Conservation (phyloP, 2,888 invertebrate species). For the Meganola albula region DNA sequence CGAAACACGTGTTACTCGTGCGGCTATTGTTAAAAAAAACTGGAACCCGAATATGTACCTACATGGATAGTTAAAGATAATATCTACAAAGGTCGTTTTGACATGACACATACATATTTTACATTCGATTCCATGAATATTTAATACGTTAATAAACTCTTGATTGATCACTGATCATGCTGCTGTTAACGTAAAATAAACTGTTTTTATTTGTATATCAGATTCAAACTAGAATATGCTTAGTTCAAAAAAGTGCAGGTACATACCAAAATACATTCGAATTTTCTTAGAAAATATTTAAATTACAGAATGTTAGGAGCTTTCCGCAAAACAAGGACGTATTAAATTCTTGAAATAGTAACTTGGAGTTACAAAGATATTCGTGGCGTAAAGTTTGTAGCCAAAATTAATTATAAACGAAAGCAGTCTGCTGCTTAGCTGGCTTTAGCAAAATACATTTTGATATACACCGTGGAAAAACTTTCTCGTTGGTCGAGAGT, state of each 20-base stretch:
- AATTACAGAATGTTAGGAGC: conserved; percentile 17
- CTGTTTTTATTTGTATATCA: too few species aligned
- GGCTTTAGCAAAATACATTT: conserved; percentile 41
- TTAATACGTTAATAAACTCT: conserved; percentile 17
- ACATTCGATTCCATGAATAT: conserved; percentile 28
- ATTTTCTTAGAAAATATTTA: conserved; percentile 17
- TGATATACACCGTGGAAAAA: conserved; percentile 39
- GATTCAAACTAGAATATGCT: too few species aligned
- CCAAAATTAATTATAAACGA: conserved; percentile 40
- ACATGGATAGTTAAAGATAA: conserved; percentile 45
- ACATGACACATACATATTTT: conserved; percentile 28
- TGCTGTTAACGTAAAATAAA: too few species aligned
- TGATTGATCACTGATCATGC: too few species aligned
- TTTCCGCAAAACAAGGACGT: conserved; percentile 27
- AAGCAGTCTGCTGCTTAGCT: conserved; percentile 32
- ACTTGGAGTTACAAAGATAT: conserved; percentile 31
- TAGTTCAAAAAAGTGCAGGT: conserved; percentile 4
- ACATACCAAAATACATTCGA: conserved; percentile 13
- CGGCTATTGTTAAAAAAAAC: conserved; percentile 57
- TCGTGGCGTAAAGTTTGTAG: conserved; percentile 35
- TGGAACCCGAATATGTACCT: conserved; percentile 44
- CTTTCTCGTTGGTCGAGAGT: conserved; percentile 26
- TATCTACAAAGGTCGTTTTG: conserved; percentile 36
- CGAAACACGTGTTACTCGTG: conserved; percentile 64
- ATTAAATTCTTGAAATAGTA: conserved; percentile 35